Conservation (phyloP, 2,113 vertebrate species). For the Heptranchias perlo region DNA sequence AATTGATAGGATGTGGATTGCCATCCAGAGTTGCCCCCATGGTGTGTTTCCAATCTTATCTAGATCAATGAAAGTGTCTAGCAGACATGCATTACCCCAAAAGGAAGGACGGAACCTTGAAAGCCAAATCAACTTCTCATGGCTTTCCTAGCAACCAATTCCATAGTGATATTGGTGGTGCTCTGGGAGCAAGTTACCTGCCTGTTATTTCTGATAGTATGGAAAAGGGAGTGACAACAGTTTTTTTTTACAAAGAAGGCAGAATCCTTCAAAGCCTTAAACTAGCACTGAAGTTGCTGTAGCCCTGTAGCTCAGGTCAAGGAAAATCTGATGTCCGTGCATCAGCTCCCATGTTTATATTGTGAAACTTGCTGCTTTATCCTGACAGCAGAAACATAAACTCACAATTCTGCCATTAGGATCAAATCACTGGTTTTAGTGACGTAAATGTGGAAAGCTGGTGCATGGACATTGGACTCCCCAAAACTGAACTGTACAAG, state of each 20-base stretch:
- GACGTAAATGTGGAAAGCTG: background rate
- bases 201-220: background rate
- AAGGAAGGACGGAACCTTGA: background rate
- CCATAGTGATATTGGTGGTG: background rate
- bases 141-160: background rate
- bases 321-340: too few relatives aligned
- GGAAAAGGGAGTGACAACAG: background rate
- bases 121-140: background rate
- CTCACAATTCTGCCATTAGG: background rate
- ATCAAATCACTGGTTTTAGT: background rate
- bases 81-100: too few relatives aligned
- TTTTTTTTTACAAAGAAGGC: background rate
- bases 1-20: background rate
- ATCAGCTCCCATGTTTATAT: too few relatives aligned
- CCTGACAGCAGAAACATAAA: background rate
- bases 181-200: too few relatives aligned
- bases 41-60: background rate
- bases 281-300: background rate
- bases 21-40: background rate
- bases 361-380: too few relatives aligned
- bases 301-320: background rate
- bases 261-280: background rate
- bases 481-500: too few relatives aligned
- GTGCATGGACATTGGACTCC: too few relatives aligned
- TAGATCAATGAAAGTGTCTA: background rate